phyloP scores from a whole-genome alignment of 2,888 invertebrate species.

The Arctia plantaginis region DNA sequence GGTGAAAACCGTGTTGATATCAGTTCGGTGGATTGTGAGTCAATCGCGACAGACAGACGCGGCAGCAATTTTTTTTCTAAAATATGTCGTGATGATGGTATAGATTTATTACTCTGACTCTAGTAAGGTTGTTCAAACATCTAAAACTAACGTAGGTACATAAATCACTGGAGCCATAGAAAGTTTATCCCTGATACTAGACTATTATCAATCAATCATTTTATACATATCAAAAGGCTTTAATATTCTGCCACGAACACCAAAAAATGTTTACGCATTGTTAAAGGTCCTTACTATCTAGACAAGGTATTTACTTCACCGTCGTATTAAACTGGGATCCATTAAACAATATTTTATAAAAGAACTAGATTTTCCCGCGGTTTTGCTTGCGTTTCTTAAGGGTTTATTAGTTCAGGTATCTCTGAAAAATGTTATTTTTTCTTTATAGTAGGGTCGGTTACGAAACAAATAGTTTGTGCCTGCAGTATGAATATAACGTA shows the following conservation, averaged over 20 bases:
- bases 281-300: neutral
- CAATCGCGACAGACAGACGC: too few relatives aligned
- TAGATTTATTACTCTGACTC: too few relatives aligned
- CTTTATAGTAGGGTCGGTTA: too few relatives aligned
- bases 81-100: too few relatives aligned
- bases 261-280: constrained; percentile 1
- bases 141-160: neutral
- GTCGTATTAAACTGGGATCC: neutral
- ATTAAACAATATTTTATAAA: neutral
- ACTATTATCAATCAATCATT: neutral
- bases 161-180: neutral
- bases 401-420: neutral
- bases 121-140: neutral
- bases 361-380: neutral
- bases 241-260: neutral
- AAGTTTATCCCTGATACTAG: neutral
- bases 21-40: too few relatives aligned
- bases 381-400: neutral
- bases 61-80: too few relatives aligned
- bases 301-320: neutral
- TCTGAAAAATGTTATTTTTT: too few relatives aligned
- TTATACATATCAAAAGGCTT: neutral
- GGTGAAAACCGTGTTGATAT: too few relatives aligned
- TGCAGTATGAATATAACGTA: too few relatives aligned
- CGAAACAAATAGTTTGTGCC: too few relatives aligned